Evolutionary conservation across 2,113 vertebrate genomes (phyloP).

Genomic region (Crotalus viridis): DNA sequence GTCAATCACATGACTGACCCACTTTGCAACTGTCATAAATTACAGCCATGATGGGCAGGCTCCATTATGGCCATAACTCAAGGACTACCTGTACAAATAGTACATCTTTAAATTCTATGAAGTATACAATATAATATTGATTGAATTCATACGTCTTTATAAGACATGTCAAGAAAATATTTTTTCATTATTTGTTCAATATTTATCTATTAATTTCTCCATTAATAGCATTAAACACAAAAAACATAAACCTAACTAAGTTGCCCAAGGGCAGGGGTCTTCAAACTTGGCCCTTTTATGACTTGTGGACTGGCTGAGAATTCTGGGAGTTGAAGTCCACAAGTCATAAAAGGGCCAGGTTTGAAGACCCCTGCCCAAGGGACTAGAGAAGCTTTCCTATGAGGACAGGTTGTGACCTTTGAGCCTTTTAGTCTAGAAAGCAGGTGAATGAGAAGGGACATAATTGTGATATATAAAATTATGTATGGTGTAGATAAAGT

Average conservation of each 20-base stretch:
- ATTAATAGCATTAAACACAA: not conserved
- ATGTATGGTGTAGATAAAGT: not conserved
- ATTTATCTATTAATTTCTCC: not conserved
- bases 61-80: no score
- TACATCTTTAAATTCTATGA: not conserved
- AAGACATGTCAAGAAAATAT: not conserved
- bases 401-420: not conserved
- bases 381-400: not conserved
- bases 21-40: no score
- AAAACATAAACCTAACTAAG: not conserved
- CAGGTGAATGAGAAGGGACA: not conserved
- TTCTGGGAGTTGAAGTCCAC: no score
- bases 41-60: no score
- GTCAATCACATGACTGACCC: no score
- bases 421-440: not conserved
- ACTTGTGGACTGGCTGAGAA: no score
- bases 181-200: not conserved
- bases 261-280: not conserved
- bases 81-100: not conserved
- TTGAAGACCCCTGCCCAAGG: no score
- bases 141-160: not conserved
- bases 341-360: no score
- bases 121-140: not conserved
- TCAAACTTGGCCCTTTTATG: no score
- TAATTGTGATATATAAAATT: not conserved